phyloP scores from a whole-genome alignment of 1,140 invertebrate genomes.

The Drosophila nasuta region DNA sequence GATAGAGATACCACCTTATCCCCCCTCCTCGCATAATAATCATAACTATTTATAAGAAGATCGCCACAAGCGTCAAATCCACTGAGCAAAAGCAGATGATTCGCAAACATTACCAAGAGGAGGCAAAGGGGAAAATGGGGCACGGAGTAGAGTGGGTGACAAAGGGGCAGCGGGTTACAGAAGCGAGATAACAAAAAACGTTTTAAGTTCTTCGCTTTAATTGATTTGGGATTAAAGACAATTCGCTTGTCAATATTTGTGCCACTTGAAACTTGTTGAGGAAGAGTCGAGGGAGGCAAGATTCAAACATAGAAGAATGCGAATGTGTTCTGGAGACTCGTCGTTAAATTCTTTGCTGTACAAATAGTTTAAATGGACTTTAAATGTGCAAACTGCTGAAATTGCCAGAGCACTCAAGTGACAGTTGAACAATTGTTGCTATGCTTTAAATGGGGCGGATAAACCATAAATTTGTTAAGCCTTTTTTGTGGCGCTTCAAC shows the following conservation, averaged over 20 bases:
- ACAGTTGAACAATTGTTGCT: slow-evolving; percentile 9
- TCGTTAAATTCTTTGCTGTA: slow-evolving; percentile 11
- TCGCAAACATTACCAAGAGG: slow-evolving; percentile 17
- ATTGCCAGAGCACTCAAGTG: slow-evolving; percentile 16
- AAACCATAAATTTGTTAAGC: slow-evolving; percentile 37
- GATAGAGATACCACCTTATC: slow-evolving; percentile 27
- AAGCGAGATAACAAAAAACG: neutral
- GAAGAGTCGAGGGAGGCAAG: neutral
- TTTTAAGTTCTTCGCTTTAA: slow-evolving; percentile 43
- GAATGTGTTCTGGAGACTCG: slow-evolving; percentile 3
- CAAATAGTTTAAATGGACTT: slow-evolving; percentile 42
- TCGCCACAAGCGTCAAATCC: slow-evolving; percentile 51
- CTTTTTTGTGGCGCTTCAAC: neutral
- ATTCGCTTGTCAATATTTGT: slow-evolving; percentile 49
- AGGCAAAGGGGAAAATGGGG: neutral
- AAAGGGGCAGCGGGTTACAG: neutral
- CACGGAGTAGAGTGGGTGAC: neutral
- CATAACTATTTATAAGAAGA: slow-evolving; percentile 45
- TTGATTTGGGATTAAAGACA: slow-evolving; percentile 48
- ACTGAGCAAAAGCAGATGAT: slow-evolving; percentile 50
- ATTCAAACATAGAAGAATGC: neutral
- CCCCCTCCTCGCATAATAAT: slow-evolving; percentile 27
- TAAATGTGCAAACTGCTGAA: slow-evolving; percentile 37
- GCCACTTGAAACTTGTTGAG: slow-evolving; percentile 4
- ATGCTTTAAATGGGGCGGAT: neutral